A percentile compares a stretch with the other conserved stretches of the same genome.
Conservation (phyloP, 2,888 invertebrate species). For the Leptinotarsa tumamoca region DNA sequence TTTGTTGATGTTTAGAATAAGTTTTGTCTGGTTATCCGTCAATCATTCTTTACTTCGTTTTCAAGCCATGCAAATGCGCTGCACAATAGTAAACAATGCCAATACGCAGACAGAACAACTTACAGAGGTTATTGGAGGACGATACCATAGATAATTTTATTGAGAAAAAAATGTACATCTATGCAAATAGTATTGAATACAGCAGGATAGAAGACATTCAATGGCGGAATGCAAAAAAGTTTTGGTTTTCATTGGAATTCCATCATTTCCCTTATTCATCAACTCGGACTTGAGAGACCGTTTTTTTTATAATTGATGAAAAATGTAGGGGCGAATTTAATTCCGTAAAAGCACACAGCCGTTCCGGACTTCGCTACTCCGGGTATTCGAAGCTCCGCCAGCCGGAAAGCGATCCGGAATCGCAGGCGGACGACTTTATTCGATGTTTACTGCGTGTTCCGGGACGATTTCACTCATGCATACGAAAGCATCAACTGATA, state of each 20-base stretch:
- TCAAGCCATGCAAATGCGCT: too few species aligned
- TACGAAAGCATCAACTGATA: conserved; percentile 42
- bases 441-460: conserved; percentile 47
- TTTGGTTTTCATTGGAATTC: not conserved
- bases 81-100: too few species aligned
- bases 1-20: too few species aligned
- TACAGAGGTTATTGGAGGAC: too few species aligned
- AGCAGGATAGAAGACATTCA: too few species aligned
- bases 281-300: not conserved
- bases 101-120: too few species aligned
- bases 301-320: conserved; percentile 10
- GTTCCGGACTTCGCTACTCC: conserved; percentile 15
- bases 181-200: too few species aligned
- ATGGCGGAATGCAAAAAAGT: too few species aligned
- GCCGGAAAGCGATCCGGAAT: conserved; percentile 32
- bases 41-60: too few species aligned
- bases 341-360: conserved; percentile 20
- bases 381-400: conserved; percentile 12
- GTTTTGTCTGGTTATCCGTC: too few species aligned
- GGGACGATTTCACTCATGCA: conserved; percentile 41
- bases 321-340: conserved; percentile 17
- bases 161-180: too few species aligned
- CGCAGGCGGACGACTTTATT: conserved; percentile 40
- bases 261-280: not conserved
- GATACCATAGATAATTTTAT: too few species aligned